Evolutionary conservation across 1,140 invertebrate species (phyloP), one percentile per base, ranked within the genome.

Genomic region (Semibalanus balanoides): DNA sequence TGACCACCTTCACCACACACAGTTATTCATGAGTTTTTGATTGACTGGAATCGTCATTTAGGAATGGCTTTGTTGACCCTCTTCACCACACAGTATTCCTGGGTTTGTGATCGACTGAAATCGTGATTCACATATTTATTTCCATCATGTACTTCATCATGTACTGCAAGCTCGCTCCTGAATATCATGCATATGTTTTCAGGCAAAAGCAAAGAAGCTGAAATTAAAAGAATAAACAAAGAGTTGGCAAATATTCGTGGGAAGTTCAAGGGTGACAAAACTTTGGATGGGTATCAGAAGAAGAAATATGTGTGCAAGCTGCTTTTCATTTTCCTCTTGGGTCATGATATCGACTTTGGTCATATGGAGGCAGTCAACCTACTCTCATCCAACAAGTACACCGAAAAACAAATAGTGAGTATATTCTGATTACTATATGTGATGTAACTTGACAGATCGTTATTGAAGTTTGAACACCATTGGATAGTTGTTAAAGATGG

Each of bases 251-350:
- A 99, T 84, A 99, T 99, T 84, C 87, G 98, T 79, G 98, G 96
- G 82, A 99, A 99, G 88, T 99, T 99, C 83, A 99, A 99, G 92
- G 89, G 97, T 76, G 98, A 99, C 85, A 99, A 99, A 88, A 99
- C 98, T 43, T 86, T 99, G 51, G 98, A 99, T 88, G 98, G 98
- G 29, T 99, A 99, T 85, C 97, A 99, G 83, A 99, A 99, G 88
- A 99, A 99, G 87, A 99, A 99, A 87, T 99, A 99, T 90, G 97
- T 99, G 51, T 99, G 98, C 87, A 99, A 99, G 85, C 86, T 99
- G 76, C 86, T 99, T 30, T 99, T 99, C 86, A 99, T 99, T 82
- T 99, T 99, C 85, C 87, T 99, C 73, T 89, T 99, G 78, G 93
- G 98, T 74, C 97, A 99, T 87, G 98, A 99, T 85, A 99, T 99